These are phyloP conservation scores for Grammomys surdaster DNA, from an alignment of 2,113 vertebrate species.

Conservation along the genomic window DNA sequence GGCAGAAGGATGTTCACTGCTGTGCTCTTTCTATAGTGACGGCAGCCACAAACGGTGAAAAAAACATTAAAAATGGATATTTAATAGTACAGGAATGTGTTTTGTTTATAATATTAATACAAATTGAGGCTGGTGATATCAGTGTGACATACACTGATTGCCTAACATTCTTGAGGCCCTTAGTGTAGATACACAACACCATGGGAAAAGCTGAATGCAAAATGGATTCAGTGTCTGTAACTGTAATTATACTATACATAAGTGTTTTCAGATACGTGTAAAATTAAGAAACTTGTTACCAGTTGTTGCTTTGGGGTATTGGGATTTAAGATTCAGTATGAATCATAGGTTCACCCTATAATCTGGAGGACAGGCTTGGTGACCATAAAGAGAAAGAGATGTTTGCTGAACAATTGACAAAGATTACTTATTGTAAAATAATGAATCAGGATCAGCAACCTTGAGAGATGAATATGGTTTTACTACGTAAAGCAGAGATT, in stretches of 20 bases:
- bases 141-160: neutral
- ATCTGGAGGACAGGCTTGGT: neutral
- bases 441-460: neutral
- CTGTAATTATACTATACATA: neutral
- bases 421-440: neutral
- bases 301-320: neutral
- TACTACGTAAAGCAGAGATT: neutral
- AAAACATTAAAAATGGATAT: neutral
- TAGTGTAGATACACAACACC: neutral
- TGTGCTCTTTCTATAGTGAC: neutral
- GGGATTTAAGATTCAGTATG: neutral
- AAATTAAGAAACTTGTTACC: neutral
- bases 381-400: neutral
- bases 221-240: neutral
- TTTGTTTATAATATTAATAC: constrained; percentile 9
- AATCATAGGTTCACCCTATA: neutral
- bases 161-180: neutral
- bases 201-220: neutral
- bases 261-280: neutral
- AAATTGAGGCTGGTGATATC: neutral
- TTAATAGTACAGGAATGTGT: neutral
- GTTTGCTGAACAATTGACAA: constrained; percentile 24
- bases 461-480: neutral
- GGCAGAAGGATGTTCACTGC: neutral
- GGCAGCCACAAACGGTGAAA: neutral